These are phyloP conservation scores for Callaeas wilsoni DNA, from an alignment of 2,113 vertebrate genomes.

Conservation along the genomic window DNA sequence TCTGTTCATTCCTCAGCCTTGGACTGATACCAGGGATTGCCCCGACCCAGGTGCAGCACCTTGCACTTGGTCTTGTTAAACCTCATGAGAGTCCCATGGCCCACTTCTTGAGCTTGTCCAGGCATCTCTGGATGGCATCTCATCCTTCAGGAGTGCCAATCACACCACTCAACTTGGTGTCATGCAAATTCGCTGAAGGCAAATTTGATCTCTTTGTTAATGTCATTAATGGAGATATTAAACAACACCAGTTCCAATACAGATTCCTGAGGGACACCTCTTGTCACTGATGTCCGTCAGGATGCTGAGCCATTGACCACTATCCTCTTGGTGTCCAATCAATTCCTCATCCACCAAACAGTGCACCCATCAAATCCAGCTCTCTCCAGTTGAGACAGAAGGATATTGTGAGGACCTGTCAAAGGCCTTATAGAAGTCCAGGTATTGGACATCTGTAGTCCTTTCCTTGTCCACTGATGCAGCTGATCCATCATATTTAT, in stretches of 20 bases:
- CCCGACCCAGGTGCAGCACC: neutral
- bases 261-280: neutral
- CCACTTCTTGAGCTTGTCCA: neutral
- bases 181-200: neutral
- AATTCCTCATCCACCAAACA: neutral
- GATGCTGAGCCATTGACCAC: neutral
- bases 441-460: neutral
- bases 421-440: neutral
- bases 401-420: neutral
- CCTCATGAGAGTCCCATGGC: neutral
- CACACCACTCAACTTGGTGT: neutral
- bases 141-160: rapidly evolving
- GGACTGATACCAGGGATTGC: neutral
- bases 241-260: neutral
- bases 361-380: neutral
- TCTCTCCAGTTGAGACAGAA: neutral
- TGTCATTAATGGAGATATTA: neutral
- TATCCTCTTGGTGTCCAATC: neutral
- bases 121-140: neutral
- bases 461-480: neutral
- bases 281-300: too few relatives aligned
- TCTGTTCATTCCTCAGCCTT: neutral
- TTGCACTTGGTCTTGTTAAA: neutral
- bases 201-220: neutral
- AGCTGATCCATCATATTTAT: neutral